These are phyloP conservation scores for Malthinus flaveolus DNA, from an alignment of 2,888 invertebrate genomes.

Conservation along the genomic window DNA sequence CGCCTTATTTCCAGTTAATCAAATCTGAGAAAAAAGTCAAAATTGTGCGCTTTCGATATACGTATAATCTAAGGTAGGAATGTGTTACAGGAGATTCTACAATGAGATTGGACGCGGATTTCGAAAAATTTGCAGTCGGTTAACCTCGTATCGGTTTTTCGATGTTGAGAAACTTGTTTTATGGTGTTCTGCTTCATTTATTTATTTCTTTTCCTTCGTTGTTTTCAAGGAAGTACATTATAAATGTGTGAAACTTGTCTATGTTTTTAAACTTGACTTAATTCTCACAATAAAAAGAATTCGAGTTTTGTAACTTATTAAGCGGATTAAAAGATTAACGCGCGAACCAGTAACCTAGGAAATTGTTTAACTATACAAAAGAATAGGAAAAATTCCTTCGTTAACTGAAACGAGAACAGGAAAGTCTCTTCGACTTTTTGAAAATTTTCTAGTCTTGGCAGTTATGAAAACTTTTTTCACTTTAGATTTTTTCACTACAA, in stretches of 20 bases:
- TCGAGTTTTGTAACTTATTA: slow-evolving; percentile 16
- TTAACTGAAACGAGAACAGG: no score
- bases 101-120: slow-evolving; percentile 39
- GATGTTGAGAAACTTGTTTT: slow-evolving; percentile 41
- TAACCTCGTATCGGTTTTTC: slow-evolving; percentile 39
- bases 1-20: slow-evolving; percentile 7
- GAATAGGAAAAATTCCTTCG: no score
- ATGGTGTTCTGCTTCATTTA: slow-evolving; percentile 40
- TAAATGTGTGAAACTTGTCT: slow-evolving; percentile 31
- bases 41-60: slow-evolving; percentile 22
- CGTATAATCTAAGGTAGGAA: slow-evolving; percentile 27
- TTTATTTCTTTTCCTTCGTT: slow-evolving; percentile 34
- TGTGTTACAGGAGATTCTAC: slow-evolving; percentile 37
- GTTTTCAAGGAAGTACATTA: slow-evolving; percentile 35
- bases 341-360: background rate
- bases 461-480: no score
- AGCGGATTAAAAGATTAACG: slow-evolving; percentile 13
- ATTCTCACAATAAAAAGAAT: slow-evolving; percentile 21
- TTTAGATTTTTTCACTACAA: no score
- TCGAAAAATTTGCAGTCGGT: slow-evolving; percentile 40
- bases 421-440: no score
- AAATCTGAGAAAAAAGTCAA: slow-evolving; percentile 14
- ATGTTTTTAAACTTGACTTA: slow-evolving; percentile 11
- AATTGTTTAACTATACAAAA: background rate
- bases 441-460: no score